Conservation (phyloP, 53 echinoderm and acorn worm genomes). For the Zoroaster sp. region DNA sequence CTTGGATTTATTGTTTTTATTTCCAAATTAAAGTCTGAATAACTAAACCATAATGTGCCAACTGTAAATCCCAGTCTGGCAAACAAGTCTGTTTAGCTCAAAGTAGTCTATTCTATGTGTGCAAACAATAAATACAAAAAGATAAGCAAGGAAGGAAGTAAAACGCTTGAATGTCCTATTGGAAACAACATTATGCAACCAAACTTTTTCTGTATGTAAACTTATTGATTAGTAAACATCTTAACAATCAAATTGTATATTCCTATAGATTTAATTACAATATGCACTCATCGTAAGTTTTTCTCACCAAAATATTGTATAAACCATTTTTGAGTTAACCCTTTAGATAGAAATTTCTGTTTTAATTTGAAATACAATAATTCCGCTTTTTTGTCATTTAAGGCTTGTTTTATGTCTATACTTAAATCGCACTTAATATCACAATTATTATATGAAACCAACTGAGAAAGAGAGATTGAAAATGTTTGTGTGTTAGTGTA, state of each 20-base stretch:
- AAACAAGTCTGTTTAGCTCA: neutral
- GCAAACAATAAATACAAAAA: conserved; percentile 7
- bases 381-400: conserved; percentile 17
- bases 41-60: neutral
- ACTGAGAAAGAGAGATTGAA: conserved; percentile 37
- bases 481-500: conserved; percentile 50
- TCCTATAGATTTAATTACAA: conserved; percentile 37
- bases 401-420: conserved; percentile 41
- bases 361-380: conserved; percentile 42
- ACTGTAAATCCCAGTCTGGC: neutral
- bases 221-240: conserved; percentile 9
- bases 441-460: conserved; percentile 42
- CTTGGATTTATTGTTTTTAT: neutral
- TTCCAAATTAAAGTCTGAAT: neutral
- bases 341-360: conserved; percentile 47
- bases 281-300: conserved; percentile 28
- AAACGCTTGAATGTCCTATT: neutral
- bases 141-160: neutral
- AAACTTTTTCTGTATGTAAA: conserved; percentile 36
- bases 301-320: conserved; percentile 30
- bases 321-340: conserved; percentile 45
- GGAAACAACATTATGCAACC: conserved; percentile 28
- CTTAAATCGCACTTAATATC: conserved; percentile 49
- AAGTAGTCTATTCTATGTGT: neutral
- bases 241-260: conserved; percentile 42